These are phyloP conservation scores for Hemiscyllium ocellatum DNA, from an alignment of 2,113 vertebrate species.

Conservation along the genomic window DNA sequence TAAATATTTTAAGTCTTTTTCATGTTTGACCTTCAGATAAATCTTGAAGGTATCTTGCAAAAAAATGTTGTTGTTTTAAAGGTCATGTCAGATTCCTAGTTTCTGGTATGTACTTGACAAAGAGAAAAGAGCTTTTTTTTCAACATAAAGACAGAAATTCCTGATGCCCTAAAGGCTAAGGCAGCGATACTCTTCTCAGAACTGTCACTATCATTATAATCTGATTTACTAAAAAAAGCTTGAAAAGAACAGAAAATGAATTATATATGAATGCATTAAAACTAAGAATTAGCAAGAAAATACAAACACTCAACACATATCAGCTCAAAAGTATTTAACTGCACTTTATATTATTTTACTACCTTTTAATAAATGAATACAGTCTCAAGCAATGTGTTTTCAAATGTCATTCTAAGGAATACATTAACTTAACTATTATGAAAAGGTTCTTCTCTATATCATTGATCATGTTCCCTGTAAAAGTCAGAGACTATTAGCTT, in stretches of 20 bases:
- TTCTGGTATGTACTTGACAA: neutral
- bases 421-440: neutral
- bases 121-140: neutral
- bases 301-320: neutral
- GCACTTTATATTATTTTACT: neutral
- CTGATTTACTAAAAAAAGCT: neutral
- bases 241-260: neutral
- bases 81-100: neutral
- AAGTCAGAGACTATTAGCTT: neutral
- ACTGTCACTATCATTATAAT: neutral
- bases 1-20: conserved; percentile 23
- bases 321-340: neutral
- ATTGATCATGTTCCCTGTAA: neutral
- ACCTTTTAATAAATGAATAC: neutral
- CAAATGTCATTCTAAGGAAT: neutral
- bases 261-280: neutral
- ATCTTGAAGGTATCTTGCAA: neutral
- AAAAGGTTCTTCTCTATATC: neutral
- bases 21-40: neutral
- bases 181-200: neutral
- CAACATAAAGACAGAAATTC: neutral
- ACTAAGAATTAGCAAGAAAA: neutral
- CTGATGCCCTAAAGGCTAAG: neutral
- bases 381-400: neutral
- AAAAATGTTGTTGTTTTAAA: neutral